Evolutionary conservation across 2,113 vertebrate genomes (phyloP).

Genomic region (Atlantisia rogersi): DNA sequence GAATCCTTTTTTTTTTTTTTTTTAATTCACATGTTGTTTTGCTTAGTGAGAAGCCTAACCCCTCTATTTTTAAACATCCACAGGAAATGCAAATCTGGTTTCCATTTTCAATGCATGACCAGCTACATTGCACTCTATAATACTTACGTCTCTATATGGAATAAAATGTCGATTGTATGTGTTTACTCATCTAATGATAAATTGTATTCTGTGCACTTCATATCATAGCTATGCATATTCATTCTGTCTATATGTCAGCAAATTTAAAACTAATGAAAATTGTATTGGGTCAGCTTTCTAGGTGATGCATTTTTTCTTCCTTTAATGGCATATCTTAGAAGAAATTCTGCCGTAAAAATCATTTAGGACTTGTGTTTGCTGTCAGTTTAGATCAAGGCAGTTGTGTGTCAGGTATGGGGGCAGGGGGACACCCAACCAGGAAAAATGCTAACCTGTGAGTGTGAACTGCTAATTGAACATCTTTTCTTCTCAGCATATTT

Average conservation of each 20-base stretch:
- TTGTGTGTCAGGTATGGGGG: background rate
- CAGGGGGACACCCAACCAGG: too few relatives aligned
- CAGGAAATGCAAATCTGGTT: background rate
- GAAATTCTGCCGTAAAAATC: background rate
- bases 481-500: background rate
- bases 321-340: background rate
- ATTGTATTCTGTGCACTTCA: background rate
- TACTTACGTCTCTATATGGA: background rate
- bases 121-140: background rate
- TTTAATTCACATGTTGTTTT: background rate
- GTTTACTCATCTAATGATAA: background rate
- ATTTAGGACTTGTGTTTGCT: background rate
- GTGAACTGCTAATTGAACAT: background rate
- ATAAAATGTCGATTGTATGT: background rate
- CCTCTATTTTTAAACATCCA: background rate
- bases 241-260: background rate
- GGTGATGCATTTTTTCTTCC: background rate
- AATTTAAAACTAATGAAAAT: slow-evolving; percentile 1
- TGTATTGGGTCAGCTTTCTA: background rate
- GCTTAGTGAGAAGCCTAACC: background rate
- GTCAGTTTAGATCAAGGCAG: background rate
- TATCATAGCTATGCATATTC: background rate
- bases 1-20: background rate
- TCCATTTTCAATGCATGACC: background rate
- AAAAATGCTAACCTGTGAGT: background rate